Evolutionary conservation across 2,797 vertebrate genomes (phyloP).

Genomic region (Danionella dracula): DNA sequence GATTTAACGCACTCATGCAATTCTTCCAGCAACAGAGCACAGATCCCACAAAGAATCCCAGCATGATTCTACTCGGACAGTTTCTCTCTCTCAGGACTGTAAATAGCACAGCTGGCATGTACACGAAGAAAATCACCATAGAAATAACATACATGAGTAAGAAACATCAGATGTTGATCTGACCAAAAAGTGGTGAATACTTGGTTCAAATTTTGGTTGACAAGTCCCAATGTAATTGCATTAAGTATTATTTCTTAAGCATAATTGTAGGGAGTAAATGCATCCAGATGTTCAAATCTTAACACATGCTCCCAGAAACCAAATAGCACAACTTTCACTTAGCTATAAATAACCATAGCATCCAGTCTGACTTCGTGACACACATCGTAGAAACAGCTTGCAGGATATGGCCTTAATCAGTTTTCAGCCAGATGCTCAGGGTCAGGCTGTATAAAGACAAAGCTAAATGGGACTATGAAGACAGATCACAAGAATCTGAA

Average conservation of each 20-base stretch:
- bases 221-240: no score
- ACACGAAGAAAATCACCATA: background rate
- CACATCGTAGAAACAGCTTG: background rate
- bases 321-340: no score
- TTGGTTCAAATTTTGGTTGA: no score
- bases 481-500: background rate
- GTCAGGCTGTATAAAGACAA: slow-evolving; percentile 10
- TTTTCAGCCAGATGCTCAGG: background rate
- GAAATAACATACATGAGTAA: background rate
- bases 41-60: slow-evolving; percentile 14
- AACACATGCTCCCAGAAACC: no score
- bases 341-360: no score
- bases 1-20: slow-evolving; percentile 19
- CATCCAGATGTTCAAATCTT: no score
- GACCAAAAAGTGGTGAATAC: background rate
- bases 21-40: slow-evolving; percentile 8
- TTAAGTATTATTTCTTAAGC: no score
- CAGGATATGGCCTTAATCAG: slow-evolving; percentile 12
- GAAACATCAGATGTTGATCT: background rate
- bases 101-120: background rate
- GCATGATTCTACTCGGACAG: background rate
- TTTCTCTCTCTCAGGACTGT: slow-evolving; percentile 8
- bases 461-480: slow-evolving; percentile 7
- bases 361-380: no score
- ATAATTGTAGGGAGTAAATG: no score